These are phyloP conservation scores for Procambarus clarkii DNA, from an alignment of 1,140 invertebrate species.

Conservation along the genomic window DNA sequence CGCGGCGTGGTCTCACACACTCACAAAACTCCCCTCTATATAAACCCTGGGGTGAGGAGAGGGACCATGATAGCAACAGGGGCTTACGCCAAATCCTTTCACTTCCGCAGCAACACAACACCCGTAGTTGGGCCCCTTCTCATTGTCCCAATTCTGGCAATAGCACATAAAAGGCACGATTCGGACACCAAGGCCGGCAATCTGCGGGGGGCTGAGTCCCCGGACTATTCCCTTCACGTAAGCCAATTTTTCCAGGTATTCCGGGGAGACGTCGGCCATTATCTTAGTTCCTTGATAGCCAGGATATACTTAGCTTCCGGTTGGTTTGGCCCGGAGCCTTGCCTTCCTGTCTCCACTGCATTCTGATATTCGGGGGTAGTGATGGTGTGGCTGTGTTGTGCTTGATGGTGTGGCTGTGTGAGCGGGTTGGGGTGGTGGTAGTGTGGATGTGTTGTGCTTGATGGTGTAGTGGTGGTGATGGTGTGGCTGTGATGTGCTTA, in stretches of 20 bases:
- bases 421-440: neutral
- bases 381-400: neutral
- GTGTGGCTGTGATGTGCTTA: no score
- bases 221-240: slow-evolving; percentile 1
- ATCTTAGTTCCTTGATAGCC: neutral
- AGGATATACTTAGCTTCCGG: slow-evolving; percentile 11
- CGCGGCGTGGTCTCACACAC: no score
- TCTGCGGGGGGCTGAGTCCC: slow-evolving; percentile 4
- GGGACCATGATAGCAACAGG: no score
- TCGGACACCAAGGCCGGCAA: slow-evolving; percentile 26
- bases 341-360: neutral
- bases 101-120: no score
- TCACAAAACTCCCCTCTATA: no score
- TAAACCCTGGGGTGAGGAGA: no score
- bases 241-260: slow-evolving; percentile 20
- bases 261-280: neutral
- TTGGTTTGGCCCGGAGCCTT: neutral
- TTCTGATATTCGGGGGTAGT: neutral
- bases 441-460: neutral
- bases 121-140: neutral
- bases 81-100: no score
- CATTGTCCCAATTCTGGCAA: slow-evolving; percentile 1
- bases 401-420: neutral
- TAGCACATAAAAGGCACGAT: slow-evolving; percentile 21
- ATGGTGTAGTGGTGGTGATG: neutral